Conservation (phyloP, 2,797 vertebrate genomes). For the Onychomys arenicola region DNA sequence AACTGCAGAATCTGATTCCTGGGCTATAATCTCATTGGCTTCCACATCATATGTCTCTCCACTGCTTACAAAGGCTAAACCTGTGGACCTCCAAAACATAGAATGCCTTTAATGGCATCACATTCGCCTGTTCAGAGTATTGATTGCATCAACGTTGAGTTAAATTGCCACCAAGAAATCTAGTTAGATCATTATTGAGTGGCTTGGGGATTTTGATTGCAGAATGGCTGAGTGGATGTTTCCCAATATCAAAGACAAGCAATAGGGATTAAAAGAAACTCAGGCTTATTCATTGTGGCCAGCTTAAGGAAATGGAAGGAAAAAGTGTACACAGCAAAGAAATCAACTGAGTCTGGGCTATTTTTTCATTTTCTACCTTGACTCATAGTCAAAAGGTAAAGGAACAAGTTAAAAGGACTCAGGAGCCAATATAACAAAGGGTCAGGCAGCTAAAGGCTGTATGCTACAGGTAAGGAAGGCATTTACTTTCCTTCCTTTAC, state of each 20-base stretch:
- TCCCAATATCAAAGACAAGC: conserved; percentile 46
- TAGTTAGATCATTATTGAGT: conserved; percentile 68
- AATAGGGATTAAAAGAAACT: conserved; percentile 59
- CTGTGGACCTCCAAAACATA: not conserved
- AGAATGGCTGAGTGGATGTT: conserved; percentile 52
- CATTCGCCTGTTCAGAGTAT: not conserved
- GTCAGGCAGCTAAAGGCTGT: not conserved
- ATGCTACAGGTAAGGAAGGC: not conserved
- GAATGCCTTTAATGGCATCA: conserved; percentile 38
- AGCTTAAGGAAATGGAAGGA: not conserved
- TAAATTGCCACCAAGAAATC: conserved; percentile 61
- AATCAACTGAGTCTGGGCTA: not conserved
- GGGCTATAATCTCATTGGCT: conserved; percentile 52
- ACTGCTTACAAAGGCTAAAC: conserved; percentile 47
- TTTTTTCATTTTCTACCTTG: conserved; percentile 44
- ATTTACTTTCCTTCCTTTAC: not conserved
- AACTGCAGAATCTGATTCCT: conserved; percentile 72
- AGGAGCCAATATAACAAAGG: not conserved
- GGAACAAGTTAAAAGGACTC: not conserved
- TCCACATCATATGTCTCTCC: conserved; percentile 7
- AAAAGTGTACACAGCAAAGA: conserved; percentile 25
- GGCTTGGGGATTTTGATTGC: conserved; percentile 53
- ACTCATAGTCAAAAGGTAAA: not conserved
- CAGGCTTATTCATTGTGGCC: conserved; percentile 1
- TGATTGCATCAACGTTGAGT: conserved; percentile 63